These are phyloP conservation scores for Raja brachyura DNA, from an alignment of 2,113 vertebrate genomes.

Conservation along the genomic window DNA sequence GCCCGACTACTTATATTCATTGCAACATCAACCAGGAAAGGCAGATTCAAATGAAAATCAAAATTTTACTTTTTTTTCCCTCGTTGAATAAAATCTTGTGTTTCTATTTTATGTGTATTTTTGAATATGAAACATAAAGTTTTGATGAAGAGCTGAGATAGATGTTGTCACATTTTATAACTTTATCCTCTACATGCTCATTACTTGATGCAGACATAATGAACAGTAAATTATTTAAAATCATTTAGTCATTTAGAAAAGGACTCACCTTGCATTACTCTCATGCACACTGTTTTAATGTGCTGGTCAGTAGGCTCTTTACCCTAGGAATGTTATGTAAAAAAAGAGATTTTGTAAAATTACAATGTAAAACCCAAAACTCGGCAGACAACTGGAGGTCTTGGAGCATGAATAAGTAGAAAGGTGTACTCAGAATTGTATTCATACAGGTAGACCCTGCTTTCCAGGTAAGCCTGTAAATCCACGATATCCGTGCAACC, in stretches of 20 bases:
- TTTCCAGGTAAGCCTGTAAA: conserved; percentile 74
- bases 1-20: no score
- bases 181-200: neutral
- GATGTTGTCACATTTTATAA: neutral
- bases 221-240: neutral
- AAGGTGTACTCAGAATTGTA: neutral
- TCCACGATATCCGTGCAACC: conserved; percentile 87
- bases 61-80: no score
- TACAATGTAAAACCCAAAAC: neutral
- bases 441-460: conserved; percentile 75
- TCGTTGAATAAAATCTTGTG: no score
- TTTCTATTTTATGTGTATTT: no score
- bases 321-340: conserved; percentile 62
- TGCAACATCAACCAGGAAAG: no score
- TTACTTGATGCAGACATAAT: neutral
- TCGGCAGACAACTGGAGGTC: neutral
- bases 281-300: conserved; percentile 94
- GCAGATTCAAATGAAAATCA: no score
- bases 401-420: neutral
- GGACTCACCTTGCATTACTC: conserved; percentile 93
- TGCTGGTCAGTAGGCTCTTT: conserved; percentile 88
- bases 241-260: conserved; percentile 8
- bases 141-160: neutral
- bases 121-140: neutral
- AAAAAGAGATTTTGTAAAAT: neutral